phyloP scores from a whole-genome alignment of 92 coral and sea anemone species.

The Zoanthus sansibaricus region DNA sequence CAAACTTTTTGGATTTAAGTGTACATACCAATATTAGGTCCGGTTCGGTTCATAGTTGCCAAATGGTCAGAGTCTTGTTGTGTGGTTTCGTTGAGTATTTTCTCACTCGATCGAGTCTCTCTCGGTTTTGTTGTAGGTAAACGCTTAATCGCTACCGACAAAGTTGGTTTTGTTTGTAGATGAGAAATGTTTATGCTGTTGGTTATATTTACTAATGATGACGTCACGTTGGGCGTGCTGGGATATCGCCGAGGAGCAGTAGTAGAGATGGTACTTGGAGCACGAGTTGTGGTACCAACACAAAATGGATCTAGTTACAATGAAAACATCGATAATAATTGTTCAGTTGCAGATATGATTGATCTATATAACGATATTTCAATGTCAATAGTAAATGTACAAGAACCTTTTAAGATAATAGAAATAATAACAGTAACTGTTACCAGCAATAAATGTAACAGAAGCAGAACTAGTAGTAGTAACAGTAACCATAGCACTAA shows the following conservation, averaged over 20 bases:
- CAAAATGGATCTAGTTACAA: background rate
- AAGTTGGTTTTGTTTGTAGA: background rate
- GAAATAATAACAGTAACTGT: no score
- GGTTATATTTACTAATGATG: background rate
- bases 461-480: no score
- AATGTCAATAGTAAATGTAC: no score
- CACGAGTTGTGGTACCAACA: background rate
- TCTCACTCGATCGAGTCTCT: background rate
- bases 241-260: background rate
- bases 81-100: background rate
- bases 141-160: background rate
- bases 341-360: no score
- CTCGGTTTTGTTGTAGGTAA: background rate
- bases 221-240: background rate
- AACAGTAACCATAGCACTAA: no score
- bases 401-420: no score
- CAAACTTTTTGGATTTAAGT: background rate
- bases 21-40: background rate
- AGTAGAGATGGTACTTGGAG: background rate
- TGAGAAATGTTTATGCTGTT: background rate
- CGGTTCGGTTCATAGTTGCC: background rate
- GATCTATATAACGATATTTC: no score
- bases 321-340: no score
- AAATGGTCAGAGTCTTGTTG: background rate
- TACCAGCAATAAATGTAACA: no score